These are phyloP conservation scores for Apodemia hepburni DNA, from an alignment of 2,888 invertebrate species.

Conservation along the genomic window DNA sequence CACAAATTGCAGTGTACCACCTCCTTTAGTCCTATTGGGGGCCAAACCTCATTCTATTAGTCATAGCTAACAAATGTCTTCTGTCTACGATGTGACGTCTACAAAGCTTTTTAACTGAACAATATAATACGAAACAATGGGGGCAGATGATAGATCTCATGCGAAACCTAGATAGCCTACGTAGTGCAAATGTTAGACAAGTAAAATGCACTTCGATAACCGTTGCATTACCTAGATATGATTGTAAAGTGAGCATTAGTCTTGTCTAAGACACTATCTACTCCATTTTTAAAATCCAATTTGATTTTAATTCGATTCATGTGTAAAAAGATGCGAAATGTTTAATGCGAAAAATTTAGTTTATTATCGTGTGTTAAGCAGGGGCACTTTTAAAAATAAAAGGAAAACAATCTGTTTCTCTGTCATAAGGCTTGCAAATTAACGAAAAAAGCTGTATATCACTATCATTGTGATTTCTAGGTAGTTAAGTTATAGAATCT, in stretches of 20 bases:
- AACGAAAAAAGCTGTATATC: no score
- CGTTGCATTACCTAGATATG: background rate
- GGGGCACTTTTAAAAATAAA: no score
- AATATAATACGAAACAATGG: constrained; percentile 17
- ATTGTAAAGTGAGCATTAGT: background rate
- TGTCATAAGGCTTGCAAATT: no score
- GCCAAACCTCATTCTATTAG: constrained; percentile 25
- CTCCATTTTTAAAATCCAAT: background rate
- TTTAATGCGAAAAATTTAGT: no score
- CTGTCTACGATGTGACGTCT: constrained; percentile 22
- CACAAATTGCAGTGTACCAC: background rate
- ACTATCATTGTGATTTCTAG: no score
- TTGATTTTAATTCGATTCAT: background rate
- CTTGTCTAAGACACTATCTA: constrained; percentile 2
- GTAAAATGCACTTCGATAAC: constrained; percentile 5
- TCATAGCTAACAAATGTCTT: constrained; percentile 27
- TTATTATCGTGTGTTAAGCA: no score
- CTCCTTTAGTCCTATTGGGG: constrained; percentile 19
- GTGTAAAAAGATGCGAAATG: background rate
- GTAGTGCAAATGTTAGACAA: constrained; percentile 11
- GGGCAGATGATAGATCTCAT: constrained; percentile 15
- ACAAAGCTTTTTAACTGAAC: constrained; percentile 20
- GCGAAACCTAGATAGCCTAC: background rate
- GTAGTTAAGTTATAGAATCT: no score
- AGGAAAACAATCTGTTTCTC: no score